Evolutionary conservation across 2,888 invertebrate species (phyloP), one percentile per base, ranked within the genome.

Genomic region (Aspidiotus destructor): DNA sequence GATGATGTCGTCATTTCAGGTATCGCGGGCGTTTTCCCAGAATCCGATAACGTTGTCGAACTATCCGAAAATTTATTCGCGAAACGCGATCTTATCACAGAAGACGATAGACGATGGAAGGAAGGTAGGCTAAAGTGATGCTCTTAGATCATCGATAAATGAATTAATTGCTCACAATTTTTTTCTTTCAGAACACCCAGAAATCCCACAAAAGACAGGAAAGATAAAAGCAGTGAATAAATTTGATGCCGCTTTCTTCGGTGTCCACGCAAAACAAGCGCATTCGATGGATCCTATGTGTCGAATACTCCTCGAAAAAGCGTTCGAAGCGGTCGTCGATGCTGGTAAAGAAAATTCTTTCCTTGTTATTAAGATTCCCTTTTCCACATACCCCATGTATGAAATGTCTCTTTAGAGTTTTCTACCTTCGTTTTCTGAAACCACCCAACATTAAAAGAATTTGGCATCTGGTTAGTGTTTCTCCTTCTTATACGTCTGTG

Each of bases 1-100:
- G 55, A 55, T 16, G 55, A 55, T n/a, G 16, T 74, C 9, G 80
- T 80, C n/a, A 80, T 82, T 63, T 79, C 80, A 28, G 82, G 82
- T 10, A 76, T 82, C 62, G 79, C 80, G 3, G 81, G 81, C 15
- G 75, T 81, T 67, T 82, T 84, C 73, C 85, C 86, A 7, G 81
- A 84, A 75, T 81, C 83, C 2, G 78, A 80, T 62, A 84, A 82
- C 74, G 78, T 85, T 62, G 80, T 80, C 64, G 82, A 85, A 73
- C 83, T 85, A 72, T 79, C 80, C 70, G 77, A 83, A 11, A 77
- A 80, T 71, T 77, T 86, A 15, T 78, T 83, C 15, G 74, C 75
- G 42, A 78, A 72, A 28, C 44, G 62, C 8, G 71, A 65, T 60
- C 68, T 70, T 8, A 48, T 71, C 10, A 70, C 70, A 2, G 28